Evolutionary conservation across 37 sponge, comb jelly and placozoan genomes (phyloP), one percentile per base, ranked within the genome.

Genomic region (Ianthella basta): DNA sequence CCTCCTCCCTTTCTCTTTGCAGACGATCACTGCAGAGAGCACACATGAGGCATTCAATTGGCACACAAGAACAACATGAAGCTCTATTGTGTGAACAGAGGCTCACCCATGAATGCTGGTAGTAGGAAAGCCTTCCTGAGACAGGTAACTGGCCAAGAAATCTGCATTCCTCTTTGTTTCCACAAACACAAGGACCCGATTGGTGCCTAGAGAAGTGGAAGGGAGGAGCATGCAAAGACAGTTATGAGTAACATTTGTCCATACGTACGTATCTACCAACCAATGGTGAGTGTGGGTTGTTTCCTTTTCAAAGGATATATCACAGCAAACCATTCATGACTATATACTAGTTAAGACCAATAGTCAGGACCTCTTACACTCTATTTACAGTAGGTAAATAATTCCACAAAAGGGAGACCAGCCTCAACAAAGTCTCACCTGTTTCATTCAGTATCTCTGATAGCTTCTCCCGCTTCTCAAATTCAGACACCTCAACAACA

Each of bases 1-100:
- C 98, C 79, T 95, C 94, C 77, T 98, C 98, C 69, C 98, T 87
- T 69, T 98, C 96, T 41, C 93, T 85, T 89, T 98, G 98, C 10
- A 88, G 86, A 15, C 96, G 91, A 77, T 96, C 98, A 41, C 95
- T 94, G 55, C 25, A 84, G 20, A 69, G 57, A 70, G 25, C 63
- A 40, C 44, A 3, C 0, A 2, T 44, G 50, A 10, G 50, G 50
- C 50, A n/a, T 44, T 44, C 50, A 44, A 44, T 8, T 10, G 50
- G 50, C 6, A 8, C 50, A 44, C 50, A 44, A 8, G 50, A 44
- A 10, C 50, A 3, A 44, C 50, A 3, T 8, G 8, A 8, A 8
- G 50, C 6, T 44, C 6, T 3, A 8, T 10, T 3, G 50, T 3
- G 50, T 10, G 50, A 8, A 16, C 0, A 6, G 61, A 14, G 27